Evolutionary conservation across 2,113 vertebrate species (phyloP), one percentile per base, ranked within the genome.

Genomic region (Cinclus cinclus): DNA sequence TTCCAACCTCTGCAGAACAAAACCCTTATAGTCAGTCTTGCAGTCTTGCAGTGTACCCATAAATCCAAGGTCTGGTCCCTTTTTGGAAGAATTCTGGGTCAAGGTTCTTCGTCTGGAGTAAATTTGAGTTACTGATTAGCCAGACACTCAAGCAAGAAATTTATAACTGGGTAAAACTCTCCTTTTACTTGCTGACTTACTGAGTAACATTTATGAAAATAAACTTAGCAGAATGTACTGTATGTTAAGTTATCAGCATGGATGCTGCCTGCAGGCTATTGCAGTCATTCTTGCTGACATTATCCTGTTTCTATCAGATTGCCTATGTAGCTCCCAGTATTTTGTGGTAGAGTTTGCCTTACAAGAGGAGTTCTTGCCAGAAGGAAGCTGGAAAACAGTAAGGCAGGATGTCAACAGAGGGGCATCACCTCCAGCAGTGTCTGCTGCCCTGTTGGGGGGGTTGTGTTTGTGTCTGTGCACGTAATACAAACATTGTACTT

Each of bases 271-370:
- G 76, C 86, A 60, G 92, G 95, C 92, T 81, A 56, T 68, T 91
- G 83, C 87, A 94, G 89, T 95, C 74, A 65, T 82, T 96, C 87
- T 79, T 91, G 70, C 89, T 96, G 94, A 95, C 89, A 94, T 95
- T 92, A 96, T 71, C 83, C 89, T 87, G 63, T 89, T 94, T 87
- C 91, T 89, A 41, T 95, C 84, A 92, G 84, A 85, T 35, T 82
- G 74, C 23, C 70, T 85, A 0, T 87, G 70, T 79, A 91, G 89
- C 89, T 92, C 84, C 77, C 82, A 87, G 94, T 87, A 25, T 46
- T 92, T 39, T 73, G 62, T 84, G 60, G 68, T 30, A 46, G 41
- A 44, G 50, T 56, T 97, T 5, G 12, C 89, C 49, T 91, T 84
- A 58, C 74, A 68, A 60, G 69, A 78, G 52, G 56, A 81, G 69